Evolutionary conservation across 2,797 vertebrate species (phyloP), one percentile per base, ranked within the genome.

Genomic region (Cynodonichthys magdalenae): DNA sequence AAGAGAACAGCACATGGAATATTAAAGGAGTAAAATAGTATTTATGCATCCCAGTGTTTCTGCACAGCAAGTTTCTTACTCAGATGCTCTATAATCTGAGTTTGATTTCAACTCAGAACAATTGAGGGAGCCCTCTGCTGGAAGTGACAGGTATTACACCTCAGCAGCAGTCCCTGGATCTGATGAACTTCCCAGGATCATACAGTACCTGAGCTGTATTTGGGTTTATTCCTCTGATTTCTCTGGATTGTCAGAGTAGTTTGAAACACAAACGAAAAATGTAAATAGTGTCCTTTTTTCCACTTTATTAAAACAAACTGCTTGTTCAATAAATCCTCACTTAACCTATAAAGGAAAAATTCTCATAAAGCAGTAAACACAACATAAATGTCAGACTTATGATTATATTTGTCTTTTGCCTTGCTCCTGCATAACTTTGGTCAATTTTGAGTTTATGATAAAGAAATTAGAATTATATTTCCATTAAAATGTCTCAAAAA

Each of bases 101-200:
- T 55, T 51, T 15, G 11, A 9, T 63, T 53, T 63, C 54, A 31
- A 68, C 29, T 53, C 64, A 59, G 66, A 6, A 60, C 19, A 79
- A 79, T 48, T n/a, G 63, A 84, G 79, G 49, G 87, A 70, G 89
- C 80, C 87, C 85, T 88, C 89, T 64, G 27, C 82, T 90, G 90
- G 84, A 76, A 1, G 0, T 14, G 15, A 53, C 7, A 18, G 62
- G 74, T 10, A 87, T 55, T 82, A 63, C 87, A 74, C 18, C 19
- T 24, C 24, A 42, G 45, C 19, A 4, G 17, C 31, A 34, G 34
- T 36, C 34, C 1, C 0, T 11, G 10, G 11, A 2, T 39, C 11
- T 12, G 36, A 39, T 12, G 11, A 0, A 39, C 12, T 39, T 39
- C 12, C 10, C 36, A 12, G 36, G 3, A 4, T 12, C 36, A 39